Conservation (phyloP, 2,113 vertebrate genomes). For the Meleagris gallopavo region DNA sequence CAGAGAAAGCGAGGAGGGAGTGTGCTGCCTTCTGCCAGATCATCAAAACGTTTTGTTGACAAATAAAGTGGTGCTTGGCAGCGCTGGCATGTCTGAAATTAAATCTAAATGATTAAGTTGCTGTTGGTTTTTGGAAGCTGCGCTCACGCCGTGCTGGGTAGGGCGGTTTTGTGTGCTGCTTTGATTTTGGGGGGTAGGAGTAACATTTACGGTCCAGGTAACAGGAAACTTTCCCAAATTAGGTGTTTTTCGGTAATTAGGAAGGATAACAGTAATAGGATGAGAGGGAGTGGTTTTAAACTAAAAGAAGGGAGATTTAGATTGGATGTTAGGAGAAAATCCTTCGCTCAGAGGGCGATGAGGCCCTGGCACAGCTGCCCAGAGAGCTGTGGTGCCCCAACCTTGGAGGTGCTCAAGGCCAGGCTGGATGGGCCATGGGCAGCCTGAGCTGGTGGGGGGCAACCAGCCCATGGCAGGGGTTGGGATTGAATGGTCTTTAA, state of each 20-base stretch:
- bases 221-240: not conserved
- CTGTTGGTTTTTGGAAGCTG: not conserved
- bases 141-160: not conserved
- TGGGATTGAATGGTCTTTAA: too few species aligned
- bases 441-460: too few species aligned
- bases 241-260: not conserved
- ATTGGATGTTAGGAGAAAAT: too few species aligned
- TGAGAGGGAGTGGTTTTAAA: too few species aligned
- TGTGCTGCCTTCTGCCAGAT: conserved; percentile 59
- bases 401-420: too few species aligned
- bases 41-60: conserved; percentile 65
- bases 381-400: too few species aligned
- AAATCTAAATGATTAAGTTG: not conserved
- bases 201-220: not conserved
- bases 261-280: not conserved
- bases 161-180: not conserved
- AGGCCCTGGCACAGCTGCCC: too few species aligned
- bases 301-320: too few species aligned
- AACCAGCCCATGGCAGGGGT: too few species aligned
- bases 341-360: too few species aligned
- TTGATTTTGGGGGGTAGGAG: not conserved
- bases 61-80: conserved; percentile 64
- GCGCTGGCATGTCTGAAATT: conserved; percentile 17
- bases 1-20: conserved; percentile 36
- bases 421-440: too few species aligned